Base-by-base conservation (phyloP, 2,113 vertebrate genomes). In the Calidris pugnax region DNA sequence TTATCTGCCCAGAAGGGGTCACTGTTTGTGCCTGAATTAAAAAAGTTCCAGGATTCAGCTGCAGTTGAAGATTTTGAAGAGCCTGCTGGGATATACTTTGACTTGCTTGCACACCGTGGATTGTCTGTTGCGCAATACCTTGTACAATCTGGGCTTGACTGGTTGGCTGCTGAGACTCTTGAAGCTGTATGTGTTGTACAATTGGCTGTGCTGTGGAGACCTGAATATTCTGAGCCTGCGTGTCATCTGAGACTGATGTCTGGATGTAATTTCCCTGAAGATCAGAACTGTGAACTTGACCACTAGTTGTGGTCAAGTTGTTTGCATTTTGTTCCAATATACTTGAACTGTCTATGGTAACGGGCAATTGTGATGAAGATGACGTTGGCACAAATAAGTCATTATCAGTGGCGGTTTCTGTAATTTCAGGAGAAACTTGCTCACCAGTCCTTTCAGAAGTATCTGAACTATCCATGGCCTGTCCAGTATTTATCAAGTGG, bases 21-120 rank as follows among this genome's bases (percentile, higher is more conserved):
- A 99, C 99, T 39, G 99, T 99, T 98, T 99, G 99, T 93, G 99
- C 99, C 98, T 99, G 99, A 98, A 99, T 99, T 98, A 99, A 98
- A 98, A 99, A 99, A 87, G 99, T 98, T 98, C 97, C 99, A 41
- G 99, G 99, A 97, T 99, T 99, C 98, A 99, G 98, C 96, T 98
- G 98, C 93, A 99, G 98, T 90, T 99, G 99, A 93, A 99, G 98
- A 90, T 99, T 99, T 90, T 99, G 99, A 98, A 99, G 97, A 95
- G 98, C 98, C 93, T 98, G 98, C 45, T 98, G 98, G 86, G 98
- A 98, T 98, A 98, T 98, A 97, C 98, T 98, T 94, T 99, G 99
- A 87, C 98, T 97, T 62, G 98, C 90, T 89, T 98, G 98, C 83
- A 99, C 98, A 88, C 98, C 98, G 3, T 98, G 98, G 97, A 98